Conservation (phyloP, 2,113 vertebrate species). For the Microcebus jonahi region DNA sequence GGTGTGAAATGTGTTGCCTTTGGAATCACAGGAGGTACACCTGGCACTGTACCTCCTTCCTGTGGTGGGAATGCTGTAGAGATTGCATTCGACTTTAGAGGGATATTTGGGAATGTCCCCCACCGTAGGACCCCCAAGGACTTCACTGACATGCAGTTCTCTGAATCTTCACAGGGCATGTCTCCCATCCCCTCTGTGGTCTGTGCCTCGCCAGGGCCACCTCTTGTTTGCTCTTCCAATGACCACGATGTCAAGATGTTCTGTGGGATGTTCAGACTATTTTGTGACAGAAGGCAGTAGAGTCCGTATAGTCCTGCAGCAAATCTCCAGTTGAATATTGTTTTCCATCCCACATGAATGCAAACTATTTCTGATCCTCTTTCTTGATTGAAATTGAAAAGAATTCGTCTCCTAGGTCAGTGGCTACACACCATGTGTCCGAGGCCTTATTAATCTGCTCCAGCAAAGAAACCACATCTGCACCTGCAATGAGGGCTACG, state of each 20-base stretch:
- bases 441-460: neutral
- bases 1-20: neutral
- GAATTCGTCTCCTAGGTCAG: neutral
- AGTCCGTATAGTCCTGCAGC: neutral
- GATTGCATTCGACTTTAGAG: neutral
- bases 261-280: neutral
- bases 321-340: neutral
- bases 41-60: neutral
- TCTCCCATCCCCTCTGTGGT: neutral
- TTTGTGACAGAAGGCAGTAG: neutral
- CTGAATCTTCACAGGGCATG: neutral
- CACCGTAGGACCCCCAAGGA: neutral
- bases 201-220: neutral
- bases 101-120: neutral
- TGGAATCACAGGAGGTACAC: neutral
- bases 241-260: neutral
- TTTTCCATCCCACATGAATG: neutral
- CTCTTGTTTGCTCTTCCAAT: neutral
- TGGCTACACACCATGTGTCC: neutral
- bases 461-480: neutral
- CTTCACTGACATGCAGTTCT: neutral
- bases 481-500: too few relatives aligned
- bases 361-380: neutral
- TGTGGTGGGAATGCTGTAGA: neutral
- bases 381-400: neutral